A percentile compares a stretch with the other conserved stretches of the same genome.
Conservation (phyloP, 2,888 invertebrate genomes). For the Clunio marinus region DNA sequence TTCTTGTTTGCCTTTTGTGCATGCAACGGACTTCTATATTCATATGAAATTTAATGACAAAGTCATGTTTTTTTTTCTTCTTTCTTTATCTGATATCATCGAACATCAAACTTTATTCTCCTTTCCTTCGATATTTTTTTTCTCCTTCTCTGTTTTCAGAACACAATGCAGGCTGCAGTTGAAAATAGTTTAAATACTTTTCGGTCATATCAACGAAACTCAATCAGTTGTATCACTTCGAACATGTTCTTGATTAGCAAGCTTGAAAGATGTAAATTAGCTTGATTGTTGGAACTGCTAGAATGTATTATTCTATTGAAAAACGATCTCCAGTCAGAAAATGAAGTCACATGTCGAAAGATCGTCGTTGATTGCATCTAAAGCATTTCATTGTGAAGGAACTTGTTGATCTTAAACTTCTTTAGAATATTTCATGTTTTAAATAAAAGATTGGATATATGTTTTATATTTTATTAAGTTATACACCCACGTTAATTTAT, state of each 20-base stretch:
- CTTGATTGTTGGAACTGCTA: neutral
- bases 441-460: too few species aligned
- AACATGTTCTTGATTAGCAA: constrained; percentile 21
- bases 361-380: too few species aligned
- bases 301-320: too few species aligned
- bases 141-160: neutral
- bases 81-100: constrained; percentile 18
- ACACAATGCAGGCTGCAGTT: neutral
- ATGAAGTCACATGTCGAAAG: too few species aligned
- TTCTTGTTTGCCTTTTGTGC: neutral
- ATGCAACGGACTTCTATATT: neutral
- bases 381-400: too few species aligned
- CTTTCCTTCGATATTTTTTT: too few species aligned
- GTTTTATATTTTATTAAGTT: too few species aligned
- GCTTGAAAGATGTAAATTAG: constrained; percentile 18
- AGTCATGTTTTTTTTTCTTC: constrained; percentile 21
- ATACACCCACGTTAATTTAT: too few species aligned
- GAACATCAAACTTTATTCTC: constrained; percentile 24
- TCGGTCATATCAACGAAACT: neutral
- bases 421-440: too few species aligned
- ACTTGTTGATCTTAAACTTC: too few species aligned
- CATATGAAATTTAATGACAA: constrained; percentile 36
- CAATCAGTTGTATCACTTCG: neutral
- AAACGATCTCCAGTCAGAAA: too few species aligned
- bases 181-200: constrained; percentile 6